Evolutionary conservation across 30 jellyfish, hydroid and myxozoan genomes (phyloP), one percentile per base, ranked within the genome.

Genomic region (Chrysaora quinquecirrha): DNA sequence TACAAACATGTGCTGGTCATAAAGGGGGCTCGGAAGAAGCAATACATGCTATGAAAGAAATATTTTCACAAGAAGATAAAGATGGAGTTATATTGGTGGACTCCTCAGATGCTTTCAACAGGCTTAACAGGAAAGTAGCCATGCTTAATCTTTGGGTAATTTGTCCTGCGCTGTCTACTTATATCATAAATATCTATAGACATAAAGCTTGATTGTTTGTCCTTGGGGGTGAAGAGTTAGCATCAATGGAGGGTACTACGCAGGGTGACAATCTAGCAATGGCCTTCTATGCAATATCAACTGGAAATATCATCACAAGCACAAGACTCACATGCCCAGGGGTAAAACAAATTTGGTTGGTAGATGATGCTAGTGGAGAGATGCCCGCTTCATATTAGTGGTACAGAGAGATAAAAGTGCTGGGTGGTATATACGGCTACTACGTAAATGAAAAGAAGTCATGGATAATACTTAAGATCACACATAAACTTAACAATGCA

Each of bases 21-120:
- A n/a, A 25, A 66, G 78, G 47, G 62, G 78, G 64, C 32, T 66
- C 64, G 12, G 78, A 66, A 66, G 78, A 66, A 66, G 78, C 78
- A 16, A 66, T 66, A 22, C 78, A 66, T 30, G 66, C 66, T n/a
- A 66, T 66, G 78, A 22, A 25, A 18, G 60, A 66, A 16, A 30
- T 66, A 22, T 66, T 66, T 66, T 22, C 9, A 25, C 9, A 31
- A 3, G 78, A 66, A 30, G 64, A 66, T 18, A 66, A 66, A 30
- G 78, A 66, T 14, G 78, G 64, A n/a, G 60, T 66, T n/a, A 14
- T 66, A 16, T 21, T 66, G 64, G 32, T 66, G 25, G 78, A 66
- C 21, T 66, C 78, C 22, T 25, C 78, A 21, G 27, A 66, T 21
- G 78, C 78, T 31, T 66, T 66, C 62, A 66, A 66, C 32, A 18